A percentile compares a stretch with the other conserved stretches of the same genome.
Evolutionary conservation across 2,888 invertebrate species (phyloP).

Genomic region (Cerastoderma edule): DNA sequence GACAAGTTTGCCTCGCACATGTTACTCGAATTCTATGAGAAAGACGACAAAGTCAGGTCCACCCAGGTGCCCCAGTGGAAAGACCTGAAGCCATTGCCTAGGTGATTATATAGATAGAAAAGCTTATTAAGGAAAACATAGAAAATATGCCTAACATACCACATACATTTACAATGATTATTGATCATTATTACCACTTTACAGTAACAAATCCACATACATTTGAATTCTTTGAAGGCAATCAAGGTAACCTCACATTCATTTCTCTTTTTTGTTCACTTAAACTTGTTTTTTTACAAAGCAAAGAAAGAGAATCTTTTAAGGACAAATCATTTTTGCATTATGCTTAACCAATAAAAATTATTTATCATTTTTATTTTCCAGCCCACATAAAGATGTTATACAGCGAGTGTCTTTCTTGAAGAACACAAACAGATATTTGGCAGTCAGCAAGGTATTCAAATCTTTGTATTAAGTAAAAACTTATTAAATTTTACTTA

Average conservation of each 20-base stretch:
- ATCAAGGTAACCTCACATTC: background rate
- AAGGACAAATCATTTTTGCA: background rate
- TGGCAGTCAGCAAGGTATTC: constrained; percentile 83
- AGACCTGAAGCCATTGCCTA: constrained; percentile 79
- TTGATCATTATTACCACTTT: background rate
- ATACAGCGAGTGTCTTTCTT: constrained; percentile 81
- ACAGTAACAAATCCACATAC: too few relatives aligned
- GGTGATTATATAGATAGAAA: constrained; percentile 64
- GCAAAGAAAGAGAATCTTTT: background rate
- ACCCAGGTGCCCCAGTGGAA: constrained; percentile 84
- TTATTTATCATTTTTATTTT: constrained; percentile 43
- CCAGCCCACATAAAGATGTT: constrained; percentile 83
- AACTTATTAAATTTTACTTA: too few relatives aligned
- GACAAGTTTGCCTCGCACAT: constrained; percentile 83
- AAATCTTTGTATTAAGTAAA: too few relatives aligned
- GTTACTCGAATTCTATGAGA: constrained; percentile 83
- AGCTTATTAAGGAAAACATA: background rate
- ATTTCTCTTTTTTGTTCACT: background rate
- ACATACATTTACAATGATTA: background rate
- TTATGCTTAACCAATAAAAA: background rate
- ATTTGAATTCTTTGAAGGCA: background rate
- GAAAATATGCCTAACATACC: background rate
- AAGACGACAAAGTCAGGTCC: constrained; percentile 83
- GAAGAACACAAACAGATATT: constrained; percentile 81
- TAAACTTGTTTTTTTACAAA: background rate